phyloP scores from a whole-genome alignment of 2,797 vertebrate species.

The Sebastes trivittatus region DNA sequence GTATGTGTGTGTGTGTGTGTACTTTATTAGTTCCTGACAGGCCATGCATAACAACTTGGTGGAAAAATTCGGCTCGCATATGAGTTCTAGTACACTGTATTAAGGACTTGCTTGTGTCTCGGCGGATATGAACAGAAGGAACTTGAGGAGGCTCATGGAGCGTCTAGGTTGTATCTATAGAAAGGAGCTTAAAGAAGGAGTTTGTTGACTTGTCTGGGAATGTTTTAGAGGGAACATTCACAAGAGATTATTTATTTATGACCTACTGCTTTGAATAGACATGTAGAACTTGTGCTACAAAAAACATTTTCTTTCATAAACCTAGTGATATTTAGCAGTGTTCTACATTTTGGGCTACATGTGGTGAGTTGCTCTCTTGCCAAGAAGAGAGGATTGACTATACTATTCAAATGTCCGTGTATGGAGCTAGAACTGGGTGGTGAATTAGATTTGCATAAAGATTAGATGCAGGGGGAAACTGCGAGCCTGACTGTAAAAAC shows the following conservation, averaged over 20 bases:
- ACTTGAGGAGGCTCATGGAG: constrained; percentile 15
- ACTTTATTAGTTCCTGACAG: constrained; percentile 30
- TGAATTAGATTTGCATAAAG: too few relatives aligned
- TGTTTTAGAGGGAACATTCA: constrained; percentile 21
- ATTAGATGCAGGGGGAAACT: too few relatives aligned
- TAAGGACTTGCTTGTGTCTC: neutral
- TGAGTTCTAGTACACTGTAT: neutral
- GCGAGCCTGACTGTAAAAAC: too few relatives aligned
- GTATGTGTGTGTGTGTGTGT: neutral
- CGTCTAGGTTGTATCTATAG: constrained; percentile 37
- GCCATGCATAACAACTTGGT: neutral
- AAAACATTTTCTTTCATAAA: neutral
- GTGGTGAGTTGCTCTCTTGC: neutral
- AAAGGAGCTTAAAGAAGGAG: constrained; percentile 23
- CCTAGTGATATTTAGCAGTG: neutral
- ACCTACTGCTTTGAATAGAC: constrained; percentile 1
- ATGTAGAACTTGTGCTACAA: neutral
- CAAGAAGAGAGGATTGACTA: neutral
- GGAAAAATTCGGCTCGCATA: constrained; percentile 12
- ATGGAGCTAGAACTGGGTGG: neutral
- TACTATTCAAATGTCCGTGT: neutral
- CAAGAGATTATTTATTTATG: constrained; percentile 4
- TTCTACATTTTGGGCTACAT: too few relatives aligned
- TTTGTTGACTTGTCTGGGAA: constrained; percentile 53
- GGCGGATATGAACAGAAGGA: constrained; percentile 15